phyloP scores from a whole-genome alignment of 2,113 vertebrate species.

The Eurypyga helias region DNA sequence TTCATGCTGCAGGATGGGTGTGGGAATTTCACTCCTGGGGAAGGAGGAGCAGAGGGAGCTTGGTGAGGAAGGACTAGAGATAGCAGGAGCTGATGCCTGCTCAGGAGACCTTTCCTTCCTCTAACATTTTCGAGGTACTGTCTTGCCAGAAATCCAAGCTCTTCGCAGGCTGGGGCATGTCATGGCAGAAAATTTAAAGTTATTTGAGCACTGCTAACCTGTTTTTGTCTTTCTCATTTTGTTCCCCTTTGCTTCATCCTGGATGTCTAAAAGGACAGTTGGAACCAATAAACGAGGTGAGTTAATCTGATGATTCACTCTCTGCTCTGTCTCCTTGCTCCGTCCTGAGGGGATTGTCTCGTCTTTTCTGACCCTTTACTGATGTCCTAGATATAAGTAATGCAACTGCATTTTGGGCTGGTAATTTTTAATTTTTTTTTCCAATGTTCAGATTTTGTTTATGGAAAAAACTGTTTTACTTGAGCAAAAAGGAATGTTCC shows the following conservation, averaged over 20 bases:
- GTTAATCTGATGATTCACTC: conserved; percentile 73
- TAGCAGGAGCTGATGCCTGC: neutral
- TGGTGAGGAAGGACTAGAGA: neutral
- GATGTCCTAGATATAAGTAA: conserved; percentile 39
- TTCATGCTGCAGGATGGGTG: neutral
- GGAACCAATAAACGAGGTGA: conserved; percentile 93
- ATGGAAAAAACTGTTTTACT: neutral
- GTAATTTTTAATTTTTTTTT: neutral
- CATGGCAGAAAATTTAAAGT: conserved; percentile 41
- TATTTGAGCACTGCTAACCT: conserved; percentile 78
- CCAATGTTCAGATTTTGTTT: neutral
- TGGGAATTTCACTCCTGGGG: neutral
- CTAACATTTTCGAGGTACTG: neutral
- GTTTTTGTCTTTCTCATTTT: conserved; percentile 71
- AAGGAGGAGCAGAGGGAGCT: neutral
- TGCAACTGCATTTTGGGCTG: neutral
- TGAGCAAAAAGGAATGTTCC: neutral
- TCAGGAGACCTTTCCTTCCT: neutral
- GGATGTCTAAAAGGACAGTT: conserved; percentile 91
- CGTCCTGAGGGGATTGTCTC: conserved; percentile 56
- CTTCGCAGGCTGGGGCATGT: conserved; percentile 30
- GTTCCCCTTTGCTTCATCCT: conserved; percentile 54
- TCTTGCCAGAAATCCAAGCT: conserved; percentile 48
- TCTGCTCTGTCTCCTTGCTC: neutral
- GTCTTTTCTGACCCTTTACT: conserved; percentile 31